Evolutionary conservation across 2,113 vertebrate species (phyloP).

Genomic region (Puntigrus tetrazona): DNA sequence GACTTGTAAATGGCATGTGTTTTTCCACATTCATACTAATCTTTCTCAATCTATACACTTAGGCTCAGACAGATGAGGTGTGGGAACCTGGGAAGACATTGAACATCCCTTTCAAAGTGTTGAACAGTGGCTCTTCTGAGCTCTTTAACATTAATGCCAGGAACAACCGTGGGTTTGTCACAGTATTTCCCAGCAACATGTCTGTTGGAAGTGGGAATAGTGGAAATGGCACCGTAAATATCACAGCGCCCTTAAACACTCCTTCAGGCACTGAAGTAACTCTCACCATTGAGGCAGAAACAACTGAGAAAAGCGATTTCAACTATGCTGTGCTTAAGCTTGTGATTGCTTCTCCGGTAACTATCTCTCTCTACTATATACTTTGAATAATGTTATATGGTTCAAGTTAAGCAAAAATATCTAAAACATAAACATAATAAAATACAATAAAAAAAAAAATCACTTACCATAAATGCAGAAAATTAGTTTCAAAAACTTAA

Average conservation of each 20-base stretch:
- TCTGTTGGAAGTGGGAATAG: slow-evolving; percentile 32
- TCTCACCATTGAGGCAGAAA: slow-evolving; percentile 66
- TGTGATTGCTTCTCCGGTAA: slow-evolving; percentile 67
- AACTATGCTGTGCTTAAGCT: slow-evolving; percentile 71
- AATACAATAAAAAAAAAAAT: too few relatives aligned
- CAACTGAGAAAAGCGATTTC: slow-evolving; percentile 53
- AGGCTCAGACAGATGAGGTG: slow-evolving; percentile 56
- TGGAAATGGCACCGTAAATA: slow-evolving; percentile 54
- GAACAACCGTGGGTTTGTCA: slow-evolving; percentile 63
- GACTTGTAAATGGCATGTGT: too few relatives aligned
- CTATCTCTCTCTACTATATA: too few relatives aligned
- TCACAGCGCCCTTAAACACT: slow-evolving; percentile 56
- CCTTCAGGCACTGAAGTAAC: slow-evolving; percentile 69
- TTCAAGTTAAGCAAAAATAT: too few relatives aligned
- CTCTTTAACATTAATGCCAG: slow-evolving; percentile 59
- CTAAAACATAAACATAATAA: too few relatives aligned
- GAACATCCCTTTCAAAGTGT: slow-evolving; percentile 62
- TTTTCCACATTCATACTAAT: too few relatives aligned
- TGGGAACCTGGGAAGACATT: slow-evolving; percentile 65
- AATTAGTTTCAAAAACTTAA: too few relatives aligned
- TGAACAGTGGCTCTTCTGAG: slow-evolving; percentile 33
- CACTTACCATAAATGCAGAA: too few relatives aligned
- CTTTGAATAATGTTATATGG: too few relatives aligned
- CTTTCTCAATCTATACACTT: slow-evolving; percentile 18
- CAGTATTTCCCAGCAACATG: slow-evolving; percentile 41